phyloP scores from a whole-genome alignment of 2,888 invertebrate species.

The Tromatobia lineatoria region DNA sequence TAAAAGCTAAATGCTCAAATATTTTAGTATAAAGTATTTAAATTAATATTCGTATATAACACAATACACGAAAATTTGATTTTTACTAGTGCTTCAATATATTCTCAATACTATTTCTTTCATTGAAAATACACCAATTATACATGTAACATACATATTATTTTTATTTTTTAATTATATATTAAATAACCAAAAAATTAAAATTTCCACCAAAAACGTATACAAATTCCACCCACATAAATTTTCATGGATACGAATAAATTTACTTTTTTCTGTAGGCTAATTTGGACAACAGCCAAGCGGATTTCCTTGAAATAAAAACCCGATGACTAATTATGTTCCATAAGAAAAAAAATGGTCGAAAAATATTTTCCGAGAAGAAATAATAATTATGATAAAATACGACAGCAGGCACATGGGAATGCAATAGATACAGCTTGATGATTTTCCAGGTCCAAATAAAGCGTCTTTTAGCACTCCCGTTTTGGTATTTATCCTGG shows the following conservation, averaged over 20 bases:
- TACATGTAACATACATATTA: no score
- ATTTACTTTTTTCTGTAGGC: conserved; percentile 7
- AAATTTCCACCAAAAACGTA: no score
- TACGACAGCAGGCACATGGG: conserved; percentile 48
- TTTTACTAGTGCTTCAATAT: no score
- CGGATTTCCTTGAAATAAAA: neutral
- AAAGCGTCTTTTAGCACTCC: conserved; percentile 95
- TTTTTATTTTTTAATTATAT: no score
- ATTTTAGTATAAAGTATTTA: no score
- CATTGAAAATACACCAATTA: no score
- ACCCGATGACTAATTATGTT: neutral
- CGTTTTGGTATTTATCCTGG: conserved; percentile 96
- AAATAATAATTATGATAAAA: conserved; percentile 10
- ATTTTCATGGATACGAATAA: neutral
- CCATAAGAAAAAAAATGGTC: neutral
- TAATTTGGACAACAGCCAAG: conserved; percentile 8
- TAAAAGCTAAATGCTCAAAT: no score
- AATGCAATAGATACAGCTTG: conserved; percentile 61
- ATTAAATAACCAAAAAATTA: no score
- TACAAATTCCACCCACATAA: no score
- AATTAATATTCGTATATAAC: no score
- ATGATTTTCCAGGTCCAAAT: conserved; percentile 89
- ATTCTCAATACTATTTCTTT: no score
- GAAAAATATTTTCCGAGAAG: neutral
- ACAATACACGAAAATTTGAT: no score